Conservation (phyloP, 2,888 invertebrate genomes). For the Parnassius orleans region DNA sequence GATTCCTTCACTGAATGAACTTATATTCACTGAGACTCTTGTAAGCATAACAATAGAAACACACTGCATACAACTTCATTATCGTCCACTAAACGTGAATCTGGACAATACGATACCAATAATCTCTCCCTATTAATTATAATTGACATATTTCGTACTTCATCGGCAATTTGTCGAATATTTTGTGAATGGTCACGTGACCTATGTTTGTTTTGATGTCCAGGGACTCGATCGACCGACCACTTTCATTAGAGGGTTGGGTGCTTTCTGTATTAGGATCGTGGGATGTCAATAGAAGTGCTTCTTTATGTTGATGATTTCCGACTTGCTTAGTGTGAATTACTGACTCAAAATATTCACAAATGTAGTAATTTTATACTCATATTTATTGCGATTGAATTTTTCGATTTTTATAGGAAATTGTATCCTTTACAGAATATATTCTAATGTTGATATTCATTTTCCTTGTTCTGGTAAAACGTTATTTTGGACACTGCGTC, state of each 20-base stretch:
- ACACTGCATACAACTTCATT: conserved; percentile 40
- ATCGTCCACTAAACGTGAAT: conserved; percentile 41
- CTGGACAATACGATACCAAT: conserved; percentile 62
- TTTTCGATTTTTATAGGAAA: no score
- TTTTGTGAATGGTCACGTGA: conserved; percentile 63
- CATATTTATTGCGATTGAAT: no score
- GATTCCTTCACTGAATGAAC: neutral
- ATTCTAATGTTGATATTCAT: no score
- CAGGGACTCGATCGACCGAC: conserved; percentile 54
- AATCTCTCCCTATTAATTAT: conserved; percentile 74
- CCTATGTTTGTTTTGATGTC: conserved; percentile 76
- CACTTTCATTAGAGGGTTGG: conserved; percentile 40
- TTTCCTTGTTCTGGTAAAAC: no score
- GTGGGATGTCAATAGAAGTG: neutral
- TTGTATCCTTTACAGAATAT: no score
- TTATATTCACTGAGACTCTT: neutral
- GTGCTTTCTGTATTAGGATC: conserved; percentile 7
- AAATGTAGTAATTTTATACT: no score
- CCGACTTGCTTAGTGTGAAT: no score
- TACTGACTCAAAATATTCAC: no score
- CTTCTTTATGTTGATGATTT: conserved; percentile 11
- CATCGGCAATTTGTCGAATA: conserved; percentile 65
- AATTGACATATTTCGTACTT: conserved; percentile 78
- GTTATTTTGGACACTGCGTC: no score
- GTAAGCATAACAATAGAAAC: conserved; percentile 29